Evolutionary conservation across 2,797 vertebrate genomes (phyloP), one percentile per base, ranked within the genome.

Genomic region (Mormyrops boulengeri): DNA sequence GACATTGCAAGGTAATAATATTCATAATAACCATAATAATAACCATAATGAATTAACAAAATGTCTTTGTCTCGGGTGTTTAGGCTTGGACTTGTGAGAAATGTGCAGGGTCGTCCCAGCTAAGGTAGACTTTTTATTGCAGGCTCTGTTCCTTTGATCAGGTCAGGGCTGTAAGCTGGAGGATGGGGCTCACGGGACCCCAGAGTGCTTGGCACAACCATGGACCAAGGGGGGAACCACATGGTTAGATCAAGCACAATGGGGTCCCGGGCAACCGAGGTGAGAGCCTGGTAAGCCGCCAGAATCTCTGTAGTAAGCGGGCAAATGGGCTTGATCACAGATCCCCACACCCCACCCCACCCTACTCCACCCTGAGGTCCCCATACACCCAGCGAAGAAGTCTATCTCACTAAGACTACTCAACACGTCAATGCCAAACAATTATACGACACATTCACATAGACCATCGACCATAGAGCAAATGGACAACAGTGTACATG

Each of bases 201-300:
- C 96, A 96, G 95, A 94, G 96, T 96, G 96, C 96, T 96, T 97
- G 96, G 96, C 94, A 95, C 92, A 96, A 97, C 96, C 96, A 97
- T 97, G 96, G 93, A 96, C 94, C 93, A 91, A 80, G 94, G 92
- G 92, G 93, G n/a, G 14, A 93, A 95, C 96, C 96, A 96, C 96
- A 97, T 97, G 96, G 96, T 97, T 97, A 96, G 96, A 97, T 97
- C 96, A 97, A 97, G 96, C 96, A 97, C 96, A 97, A 97, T 96
- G 96, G 96, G 2, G 95, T 95, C 95, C 92, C 93, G 94, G 94
- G 95, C 95, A 91, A 92, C 30, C 2, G 12, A 12, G 12, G 4
- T 73, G 66, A 34, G 66, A 73, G 11, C 62, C 26, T 30, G 62
- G 62, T 26, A 69, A 69, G 62, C 62, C 62, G 1, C 11, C 62